Conservation (phyloP, 2,113 vertebrate species). For the Bos taurus region ARS-UCD2.0 NC_037357.1:21978001-21978500, state of each 20-base stretch:
- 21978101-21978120: background rate
- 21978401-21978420: background rate
- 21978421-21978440: background rate
- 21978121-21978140: background rate
- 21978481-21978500: background rate
- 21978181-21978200: background rate
- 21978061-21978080: background rate
- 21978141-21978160: background rate
- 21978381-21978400: background rate
- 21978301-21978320: background rate
- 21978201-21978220: background rate
- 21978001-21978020: background rate
- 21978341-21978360: background rate
- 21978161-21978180: background rate
- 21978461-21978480: conserved; percentile 7
- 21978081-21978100: background rate
- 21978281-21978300: background rate
- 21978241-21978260: background rate
- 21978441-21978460: conserved; percentile 6
- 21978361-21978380: background rate
- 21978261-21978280: background rate
- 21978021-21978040: background rate
- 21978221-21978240: background rate
- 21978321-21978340: background rate
- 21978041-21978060: background rate